Percentiles rank a stretch among this genome's conserved stretches.
Evolutionary conservation across 2,888 invertebrate genomes (phyloP).

Genomic region (Meiosimyza decipiens): DNA sequence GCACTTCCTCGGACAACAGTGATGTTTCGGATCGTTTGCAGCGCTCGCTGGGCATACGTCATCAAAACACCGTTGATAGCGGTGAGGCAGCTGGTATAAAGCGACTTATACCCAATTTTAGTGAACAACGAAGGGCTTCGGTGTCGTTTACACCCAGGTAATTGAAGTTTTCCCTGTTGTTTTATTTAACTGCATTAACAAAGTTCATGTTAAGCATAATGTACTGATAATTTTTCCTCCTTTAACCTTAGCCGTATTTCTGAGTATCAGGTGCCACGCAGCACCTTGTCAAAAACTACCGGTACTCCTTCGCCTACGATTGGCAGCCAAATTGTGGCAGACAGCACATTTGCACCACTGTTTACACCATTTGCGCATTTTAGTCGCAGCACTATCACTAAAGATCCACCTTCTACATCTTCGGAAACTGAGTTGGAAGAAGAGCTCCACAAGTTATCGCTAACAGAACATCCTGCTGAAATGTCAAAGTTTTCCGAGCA

Average conservation of each 20-base stretch:
- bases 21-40: slow-evolving; percentile 73
- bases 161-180: background rate
- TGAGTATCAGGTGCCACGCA: slow-evolving; percentile 54
- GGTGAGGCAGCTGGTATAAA: slow-evolving; percentile 69
- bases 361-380: slow-evolving; percentile 41
- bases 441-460: slow-evolving; percentile 44
- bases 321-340: slow-evolving; percentile 39
- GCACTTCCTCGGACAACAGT: slow-evolving; percentile 74
- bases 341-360: slow-evolving; percentile 18
- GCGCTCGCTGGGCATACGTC: slow-evolving; percentile 74
- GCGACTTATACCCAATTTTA: slow-evolving; percentile 59
- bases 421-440: slow-evolving; percentile 19
- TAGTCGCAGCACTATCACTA: slow-evolving; percentile 42
- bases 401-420: slow-evolving; percentile 50
- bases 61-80: slow-evolving; percentile 77
- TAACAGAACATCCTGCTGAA: slow-evolving; percentile 48
- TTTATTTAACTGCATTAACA: too few relatives aligned
- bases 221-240: background rate
- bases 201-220: too few relatives aligned
- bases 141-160: slow-evolving; percentile 64
- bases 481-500: slow-evolving; percentile 39
- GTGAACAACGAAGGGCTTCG: slow-evolving; percentile 65
- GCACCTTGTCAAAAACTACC: slow-evolving; percentile 46
- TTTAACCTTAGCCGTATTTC: slow-evolving; percentile 48
- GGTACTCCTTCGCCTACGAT: slow-evolving; percentile 55